Evolutionary conservation across 2,797 vertebrate species (phyloP).

Genomic region (Coilia nasus): DNA sequence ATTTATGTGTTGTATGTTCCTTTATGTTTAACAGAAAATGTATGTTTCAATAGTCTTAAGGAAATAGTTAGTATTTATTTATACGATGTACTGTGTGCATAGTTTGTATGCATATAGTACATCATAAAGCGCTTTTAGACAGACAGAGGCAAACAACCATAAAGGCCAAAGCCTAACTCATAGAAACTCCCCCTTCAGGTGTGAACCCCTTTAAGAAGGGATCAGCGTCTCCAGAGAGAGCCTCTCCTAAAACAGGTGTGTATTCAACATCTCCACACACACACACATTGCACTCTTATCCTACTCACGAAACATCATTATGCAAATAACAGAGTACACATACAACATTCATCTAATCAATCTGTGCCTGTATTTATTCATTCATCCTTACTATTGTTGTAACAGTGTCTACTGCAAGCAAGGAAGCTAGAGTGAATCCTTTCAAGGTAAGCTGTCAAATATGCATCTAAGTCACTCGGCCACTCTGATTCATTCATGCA

Average conservation of each 20-base stretch:
- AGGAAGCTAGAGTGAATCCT: slow-evolving; percentile 85
- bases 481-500: too few species aligned
- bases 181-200: slow-evolving; percentile 63
- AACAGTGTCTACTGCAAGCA: slow-evolving; percentile 62
- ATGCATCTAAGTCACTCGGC: too few species aligned
- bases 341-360: not conserved
- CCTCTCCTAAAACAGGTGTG: slow-evolving; percentile 77
- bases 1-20: too few species aligned
- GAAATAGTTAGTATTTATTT: too few species aligned
- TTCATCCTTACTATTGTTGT: not conserved
- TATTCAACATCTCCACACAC: not conserved
- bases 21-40: too few species aligned
- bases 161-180: too few species aligned
- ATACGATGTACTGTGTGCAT: too few species aligned
- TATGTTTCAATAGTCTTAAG: too few species aligned
- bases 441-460: slow-evolving; percentile 86
- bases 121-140: not conserved
- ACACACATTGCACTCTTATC: too few species aligned
- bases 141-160: too few species aligned
- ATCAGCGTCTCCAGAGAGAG: slow-evolving; percentile 64
- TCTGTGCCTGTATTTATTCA: not conserved
- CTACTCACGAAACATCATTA: not conserved
- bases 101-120: too few species aligned
- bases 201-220: slow-evolving; percentile 77
- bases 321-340: too few species aligned